A percentile compares a stretch with the other conserved stretches of the same genome.
Conservation (phyloP, 1,140 invertebrate species). For the Heterodera schachtii region DNA sequence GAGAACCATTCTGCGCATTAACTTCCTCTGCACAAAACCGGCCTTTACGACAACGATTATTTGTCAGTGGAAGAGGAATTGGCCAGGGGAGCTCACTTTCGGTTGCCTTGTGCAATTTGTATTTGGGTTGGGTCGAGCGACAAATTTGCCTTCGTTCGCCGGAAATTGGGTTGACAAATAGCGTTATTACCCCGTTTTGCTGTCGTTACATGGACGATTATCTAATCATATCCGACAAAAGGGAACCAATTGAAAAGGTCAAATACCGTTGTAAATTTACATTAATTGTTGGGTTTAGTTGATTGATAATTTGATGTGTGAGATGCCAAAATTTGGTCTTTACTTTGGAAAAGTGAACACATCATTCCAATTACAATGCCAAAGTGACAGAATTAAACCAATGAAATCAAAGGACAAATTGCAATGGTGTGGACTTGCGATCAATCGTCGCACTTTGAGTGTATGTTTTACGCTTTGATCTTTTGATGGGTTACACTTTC, state of each 20-base stretch:
- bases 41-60: background rate
- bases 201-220: constrained; percentile 40
- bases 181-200: constrained; percentile 7
- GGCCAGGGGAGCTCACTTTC: constrained; percentile 29
- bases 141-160: constrained; percentile 31
- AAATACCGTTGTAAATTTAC: background rate
- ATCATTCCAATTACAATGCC: constrained; percentile 5
- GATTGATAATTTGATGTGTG: background rate
- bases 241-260: constrained; percentile 34
- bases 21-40: background rate
- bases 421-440: constrained; percentile 35
- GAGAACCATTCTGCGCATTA: constrained; percentile 25
- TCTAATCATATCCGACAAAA: constrained; percentile 26
- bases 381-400: background rate
- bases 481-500: constrained; percentile 4
- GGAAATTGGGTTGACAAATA: background rate
- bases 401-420: constrained; percentile 33
- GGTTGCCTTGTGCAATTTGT: constrained; percentile 33
- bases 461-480: background rate
- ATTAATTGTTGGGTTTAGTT: constrained; percentile 18
- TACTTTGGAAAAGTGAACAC: constrained; percentile 19
- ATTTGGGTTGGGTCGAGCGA: constrained; percentile 38
- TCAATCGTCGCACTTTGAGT: constrained; percentile 33
- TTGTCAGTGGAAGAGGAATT: constrained; percentile 25
- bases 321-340: constrained; percentile 11